Conservation (phyloP, 2,888 invertebrate genomes). For the Bugula neritina region DNA sequence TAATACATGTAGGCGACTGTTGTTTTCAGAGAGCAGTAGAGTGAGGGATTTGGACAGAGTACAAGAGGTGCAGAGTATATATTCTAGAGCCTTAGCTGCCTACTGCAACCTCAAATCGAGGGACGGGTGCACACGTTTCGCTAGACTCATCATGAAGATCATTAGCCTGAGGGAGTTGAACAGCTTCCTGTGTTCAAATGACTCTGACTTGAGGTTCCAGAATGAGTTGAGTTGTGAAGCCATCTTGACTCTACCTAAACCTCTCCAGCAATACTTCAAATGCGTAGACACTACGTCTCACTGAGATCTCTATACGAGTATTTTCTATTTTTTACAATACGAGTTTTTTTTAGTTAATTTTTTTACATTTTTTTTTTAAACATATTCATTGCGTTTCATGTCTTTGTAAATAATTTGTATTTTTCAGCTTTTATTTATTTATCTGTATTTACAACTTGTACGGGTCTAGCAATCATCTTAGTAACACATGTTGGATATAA, state of each 20-base stretch:
- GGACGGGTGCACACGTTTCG: constrained; percentile 5
- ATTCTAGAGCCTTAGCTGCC: constrained; percentile 2
- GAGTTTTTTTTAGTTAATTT: too few species aligned
- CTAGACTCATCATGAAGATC: constrained; percentile 1
- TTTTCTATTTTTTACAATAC: too few species aligned
- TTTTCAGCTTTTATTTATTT: too few species aligned
- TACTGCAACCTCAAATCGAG: background rate
- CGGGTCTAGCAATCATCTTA: too few species aligned
- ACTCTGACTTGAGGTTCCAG: background rate
- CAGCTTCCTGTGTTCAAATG: background rate
- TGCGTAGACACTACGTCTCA: too few species aligned
- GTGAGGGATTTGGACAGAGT: background rate
- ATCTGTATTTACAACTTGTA: too few species aligned
- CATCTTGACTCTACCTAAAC: background rate
- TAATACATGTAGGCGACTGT: too few species aligned
- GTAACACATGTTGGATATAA: too few species aligned
- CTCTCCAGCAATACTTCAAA: background rate
- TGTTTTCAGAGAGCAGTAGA: background rate
- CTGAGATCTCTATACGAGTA: too few species aligned
- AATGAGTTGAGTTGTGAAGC: background rate
- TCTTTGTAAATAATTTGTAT: too few species aligned
- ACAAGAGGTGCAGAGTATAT: background rate
- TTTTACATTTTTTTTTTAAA: too few species aligned
- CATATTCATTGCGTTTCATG: too few species aligned
- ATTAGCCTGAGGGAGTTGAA: background rate